Conservation (phyloP, 2,113 vertebrate genomes). For the Nycticebus coucang region DNA sequence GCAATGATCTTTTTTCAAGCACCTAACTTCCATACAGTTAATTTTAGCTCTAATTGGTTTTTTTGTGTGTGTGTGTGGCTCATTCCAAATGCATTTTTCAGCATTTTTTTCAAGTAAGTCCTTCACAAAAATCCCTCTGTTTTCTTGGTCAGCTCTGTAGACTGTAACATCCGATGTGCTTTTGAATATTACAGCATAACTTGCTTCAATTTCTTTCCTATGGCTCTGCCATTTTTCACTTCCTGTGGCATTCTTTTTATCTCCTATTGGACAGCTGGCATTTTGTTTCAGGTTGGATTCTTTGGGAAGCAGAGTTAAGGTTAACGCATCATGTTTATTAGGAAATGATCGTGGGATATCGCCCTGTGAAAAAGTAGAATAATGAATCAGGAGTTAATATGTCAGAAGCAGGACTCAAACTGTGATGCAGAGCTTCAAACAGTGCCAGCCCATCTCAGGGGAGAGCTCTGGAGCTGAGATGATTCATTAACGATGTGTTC, state of each 20-base stretch:
- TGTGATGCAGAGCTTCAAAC: background rate
- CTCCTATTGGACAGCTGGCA: background rate
- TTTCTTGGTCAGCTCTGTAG: background rate
- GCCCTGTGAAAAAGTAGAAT: background rate
- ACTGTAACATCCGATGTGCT: background rate
- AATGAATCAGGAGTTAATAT: background rate
- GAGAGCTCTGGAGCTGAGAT: background rate
- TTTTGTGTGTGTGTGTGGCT: background rate
- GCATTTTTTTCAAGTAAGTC: background rate
- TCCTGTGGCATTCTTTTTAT: background rate
- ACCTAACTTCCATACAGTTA: background rate
- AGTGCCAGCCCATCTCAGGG: background rate
- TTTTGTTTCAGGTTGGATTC: background rate
- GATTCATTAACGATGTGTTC: accelerated
- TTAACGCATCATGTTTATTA: background rate
- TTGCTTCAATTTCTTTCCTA: background rate
- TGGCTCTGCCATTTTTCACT: background rate
- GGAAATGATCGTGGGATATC: background rate
- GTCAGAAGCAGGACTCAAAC: background rate
- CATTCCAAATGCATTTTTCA: background rate
- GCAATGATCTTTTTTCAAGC: background rate
- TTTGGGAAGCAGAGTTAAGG: background rate
- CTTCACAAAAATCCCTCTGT: background rate
- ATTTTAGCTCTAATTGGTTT: conserved; percentile 28
- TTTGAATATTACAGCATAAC: background rate